Evolutionary conservation across 30 jellyfish, hydroid and myxozoan genomes (phyloP), one percentile per base, ranked within the genome.

Genomic region (Hydra vulgaris): DNA sequence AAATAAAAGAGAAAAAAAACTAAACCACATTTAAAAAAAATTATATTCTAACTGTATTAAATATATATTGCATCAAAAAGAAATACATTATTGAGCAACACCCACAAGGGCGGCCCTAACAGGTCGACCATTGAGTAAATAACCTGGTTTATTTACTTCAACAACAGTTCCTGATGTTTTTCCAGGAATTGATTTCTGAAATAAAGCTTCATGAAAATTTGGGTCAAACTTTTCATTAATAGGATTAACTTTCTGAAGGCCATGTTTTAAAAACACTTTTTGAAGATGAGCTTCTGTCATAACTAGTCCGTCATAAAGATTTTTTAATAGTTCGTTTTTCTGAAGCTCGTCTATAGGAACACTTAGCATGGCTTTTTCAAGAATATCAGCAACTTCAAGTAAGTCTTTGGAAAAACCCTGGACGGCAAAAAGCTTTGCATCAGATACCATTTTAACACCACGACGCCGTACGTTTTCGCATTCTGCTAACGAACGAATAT

Each of bases 101-200:
- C 99, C 99, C 69, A 92, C 99, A 7, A 87, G 84, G 7, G 99
- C 99, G 17, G 99, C 95, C 73, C 99, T 68, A 7, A 92, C 81
- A 0, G 96, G 95, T 55, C 99, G 91, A 26, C 88, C 95, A 72
- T 92, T 54, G 79, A 92, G 85, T 66, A 56, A 77, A 69, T 92
- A 92, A 0, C 99, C 99, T 25, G 85, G 81, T 84, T 88, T 92
- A 1, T 80, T 78, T 7, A 92, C 99, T 25, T 83, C 88, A 1
- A 95, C 95, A 23, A 92, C 99, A 21, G 95, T 87, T n/a, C 99
- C 99, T 68, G 96, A 54, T 54, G 84, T 95, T 67, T 87, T 88
- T 20, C 85, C 95, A 72, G 95, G 95, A 75, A 84, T 74, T 0
- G 96, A 90, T 74, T 80, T 89, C 94, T 87, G 92, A 76, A 87